A percentile compares a stretch with the other conserved stretches of the same genome.
Evolutionary conservation across 2,888 invertebrate genomes (phyloP).

Genomic region (Pammene fasciana): DNA sequence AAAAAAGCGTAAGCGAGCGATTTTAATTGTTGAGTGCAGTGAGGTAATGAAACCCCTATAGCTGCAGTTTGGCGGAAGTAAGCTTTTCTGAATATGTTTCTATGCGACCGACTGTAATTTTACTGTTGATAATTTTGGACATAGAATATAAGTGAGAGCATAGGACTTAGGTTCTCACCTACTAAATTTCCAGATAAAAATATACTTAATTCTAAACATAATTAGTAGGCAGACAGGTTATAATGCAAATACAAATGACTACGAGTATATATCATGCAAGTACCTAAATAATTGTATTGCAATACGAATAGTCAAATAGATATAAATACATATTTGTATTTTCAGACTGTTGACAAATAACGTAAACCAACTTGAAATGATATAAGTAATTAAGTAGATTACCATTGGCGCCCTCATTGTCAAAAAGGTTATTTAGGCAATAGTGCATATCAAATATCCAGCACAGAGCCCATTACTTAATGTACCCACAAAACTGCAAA

Average conservation of each 20-base stretch:
- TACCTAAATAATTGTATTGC: no score
- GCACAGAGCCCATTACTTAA: conserved; percentile 22
- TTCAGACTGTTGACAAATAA: neutral
- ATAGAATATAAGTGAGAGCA: no score
- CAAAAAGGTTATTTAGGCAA: conserved; percentile 14
- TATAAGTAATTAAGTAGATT: neutral
- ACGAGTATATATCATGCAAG: no score
- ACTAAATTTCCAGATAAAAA: no score
- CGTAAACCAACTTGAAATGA: neutral
- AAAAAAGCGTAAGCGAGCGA: conserved; percentile 73
- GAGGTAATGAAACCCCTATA: conserved; percentile 63
- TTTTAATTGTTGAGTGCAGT: conserved; percentile 68
- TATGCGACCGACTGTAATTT: neutral
- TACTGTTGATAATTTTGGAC: neutral
- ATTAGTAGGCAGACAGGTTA: no score
- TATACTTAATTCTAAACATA: no score
- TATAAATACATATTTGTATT: no score
- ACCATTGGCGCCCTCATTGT: neutral
- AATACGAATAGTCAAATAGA: no score
- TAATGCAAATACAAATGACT: no score
- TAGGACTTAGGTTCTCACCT: no score
- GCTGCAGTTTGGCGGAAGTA: conserved; percentile 33
- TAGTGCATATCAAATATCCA: neutral
- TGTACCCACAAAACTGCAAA: conserved; percentile 15
- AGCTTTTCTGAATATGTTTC: conserved; percentile 20